A percentile compares a stretch with the other conserved stretches of the same genome.
These are phyloP conservation scores for Microplitis mediator DNA, from an alignment of 1,140 invertebrate species.

Conservation along the genomic window DNA sequence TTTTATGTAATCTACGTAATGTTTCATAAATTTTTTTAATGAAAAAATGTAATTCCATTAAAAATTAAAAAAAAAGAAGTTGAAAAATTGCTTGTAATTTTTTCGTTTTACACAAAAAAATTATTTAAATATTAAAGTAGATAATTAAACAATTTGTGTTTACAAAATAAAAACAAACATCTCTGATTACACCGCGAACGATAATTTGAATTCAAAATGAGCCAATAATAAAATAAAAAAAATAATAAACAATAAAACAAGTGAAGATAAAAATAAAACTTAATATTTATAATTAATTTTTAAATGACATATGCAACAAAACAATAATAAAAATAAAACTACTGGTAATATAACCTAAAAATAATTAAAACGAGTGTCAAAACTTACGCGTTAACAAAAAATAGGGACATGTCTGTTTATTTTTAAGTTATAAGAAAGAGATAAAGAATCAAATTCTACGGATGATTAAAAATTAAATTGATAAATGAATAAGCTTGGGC, in stretches of 20 bases:
- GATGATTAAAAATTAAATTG: conserved; percentile 6
- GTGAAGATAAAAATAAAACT: conserved; percentile 20
- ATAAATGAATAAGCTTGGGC: conserved; percentile 18
- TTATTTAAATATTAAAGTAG: too few relatives aligned
- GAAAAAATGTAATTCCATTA: too few relatives aligned
- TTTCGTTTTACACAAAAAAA: too few relatives aligned
- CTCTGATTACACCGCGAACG: too few relatives aligned
- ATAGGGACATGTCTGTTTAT: conserved; percentile 56
- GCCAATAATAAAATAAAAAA: background rate
- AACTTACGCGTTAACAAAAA: conserved; percentile 63
- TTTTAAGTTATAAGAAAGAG: background rate
- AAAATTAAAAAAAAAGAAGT: too few relatives aligned
- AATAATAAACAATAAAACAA: conserved; percentile 7
- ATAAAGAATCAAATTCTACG: background rate
- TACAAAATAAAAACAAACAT: too few relatives aligned
- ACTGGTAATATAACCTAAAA: conserved; percentile 46
- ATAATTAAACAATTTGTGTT: too few relatives aligned
- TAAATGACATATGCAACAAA: background rate
- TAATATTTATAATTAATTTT: background rate
- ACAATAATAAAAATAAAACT: background rate
- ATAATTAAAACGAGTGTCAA: conserved; percentile 2
- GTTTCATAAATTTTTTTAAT: too few relatives aligned
- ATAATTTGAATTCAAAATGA: too few relatives aligned
- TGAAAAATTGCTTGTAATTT: too few relatives aligned
- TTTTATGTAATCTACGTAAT: background rate